A percentile compares a stretch with the other conserved stretches of the same genome.
Conservation (phyloP, 1,140 invertebrate genomes). For the Drosophila virilis region DNA sequence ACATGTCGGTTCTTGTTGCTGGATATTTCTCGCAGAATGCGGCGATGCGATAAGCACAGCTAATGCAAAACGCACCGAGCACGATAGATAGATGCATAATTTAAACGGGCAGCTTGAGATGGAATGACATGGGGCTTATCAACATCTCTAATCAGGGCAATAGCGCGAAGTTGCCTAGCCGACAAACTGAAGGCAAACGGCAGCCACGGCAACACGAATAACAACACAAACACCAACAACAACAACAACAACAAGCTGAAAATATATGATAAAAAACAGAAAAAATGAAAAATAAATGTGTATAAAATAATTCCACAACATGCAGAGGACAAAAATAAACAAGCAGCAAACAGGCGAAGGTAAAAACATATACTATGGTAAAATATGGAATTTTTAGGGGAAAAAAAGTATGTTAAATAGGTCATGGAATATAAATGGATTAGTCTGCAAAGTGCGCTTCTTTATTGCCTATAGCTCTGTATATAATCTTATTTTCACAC, state of each 20-base stretch:
- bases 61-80: conserved; percentile 54
- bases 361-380: conserved; percentile 52
- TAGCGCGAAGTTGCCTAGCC: conserved; percentile 55
- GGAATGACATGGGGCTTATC: conserved; percentile 54
- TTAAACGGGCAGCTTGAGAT: conserved; percentile 39
- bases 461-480: too few species aligned
- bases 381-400: background rate
- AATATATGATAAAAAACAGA: conserved; percentile 62
- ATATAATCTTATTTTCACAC: too few species aligned
- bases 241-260: conserved; percentile 42
- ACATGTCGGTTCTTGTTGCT: conserved; percentile 13
- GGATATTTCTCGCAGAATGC: background rate
- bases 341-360: conserved; percentile 57
- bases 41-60: conserved; percentile 53
- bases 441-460: too few species aligned
- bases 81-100: conserved; percentile 62
- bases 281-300: conserved; percentile 63
- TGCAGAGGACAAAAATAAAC: conserved; percentile 72
- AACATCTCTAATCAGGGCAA: conserved; percentile 69
- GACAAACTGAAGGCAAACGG: conserved; percentile 21
- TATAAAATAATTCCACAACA: conserved; percentile 77
- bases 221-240: conserved; percentile 8
- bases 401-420: background rate
- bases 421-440: background rate
- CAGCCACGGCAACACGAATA: conserved; percentile 12